A percentile compares a stretch with the other conserved stretches of the same genome.
Conservation (phyloP, 2,113 vertebrate species). For the Microtus oregoni region DNA sequence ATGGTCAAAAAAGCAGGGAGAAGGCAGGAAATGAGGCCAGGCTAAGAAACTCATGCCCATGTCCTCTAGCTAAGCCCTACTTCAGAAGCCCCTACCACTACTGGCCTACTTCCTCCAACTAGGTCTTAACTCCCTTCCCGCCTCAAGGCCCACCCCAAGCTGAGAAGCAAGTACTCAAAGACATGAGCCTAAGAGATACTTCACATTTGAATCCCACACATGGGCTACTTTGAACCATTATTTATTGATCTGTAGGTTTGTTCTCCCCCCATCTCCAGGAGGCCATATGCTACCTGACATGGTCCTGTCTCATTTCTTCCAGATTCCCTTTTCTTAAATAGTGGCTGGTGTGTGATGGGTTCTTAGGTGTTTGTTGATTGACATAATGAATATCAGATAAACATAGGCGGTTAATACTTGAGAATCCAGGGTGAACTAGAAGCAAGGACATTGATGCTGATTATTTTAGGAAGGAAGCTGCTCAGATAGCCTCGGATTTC, state of each 20-base stretch:
- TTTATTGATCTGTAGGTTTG: background rate
- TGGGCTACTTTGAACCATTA: background rate
- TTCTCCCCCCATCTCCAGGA: background rate
- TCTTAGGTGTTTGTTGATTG: background rate
- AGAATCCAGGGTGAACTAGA: background rate
- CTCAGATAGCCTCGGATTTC: background rate
- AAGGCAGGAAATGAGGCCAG: background rate
- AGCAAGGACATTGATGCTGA: too few relatives aligned
- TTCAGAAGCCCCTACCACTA: background rate
- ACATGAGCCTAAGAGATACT: background rate
- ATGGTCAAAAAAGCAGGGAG: background rate
- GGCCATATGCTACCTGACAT: too few relatives aligned
- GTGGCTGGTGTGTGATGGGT: background rate
- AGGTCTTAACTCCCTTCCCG: background rate
- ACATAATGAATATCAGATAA: background rate
- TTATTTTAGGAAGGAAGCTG: background rate
- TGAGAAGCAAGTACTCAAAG: background rate
- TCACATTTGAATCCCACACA: background rate
- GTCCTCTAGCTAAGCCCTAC: background rate
- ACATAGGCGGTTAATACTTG: background rate
- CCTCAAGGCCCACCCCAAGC: background rate
- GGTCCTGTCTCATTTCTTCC: background rate
- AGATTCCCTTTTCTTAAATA: background rate
- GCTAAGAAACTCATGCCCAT: background rate
- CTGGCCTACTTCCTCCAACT: background rate